Evolutionary conservation across 2,888 invertebrate genomes (phyloP), one percentile per base, ranked within the genome.

Genomic region (Drosophila colorata): DNA sequence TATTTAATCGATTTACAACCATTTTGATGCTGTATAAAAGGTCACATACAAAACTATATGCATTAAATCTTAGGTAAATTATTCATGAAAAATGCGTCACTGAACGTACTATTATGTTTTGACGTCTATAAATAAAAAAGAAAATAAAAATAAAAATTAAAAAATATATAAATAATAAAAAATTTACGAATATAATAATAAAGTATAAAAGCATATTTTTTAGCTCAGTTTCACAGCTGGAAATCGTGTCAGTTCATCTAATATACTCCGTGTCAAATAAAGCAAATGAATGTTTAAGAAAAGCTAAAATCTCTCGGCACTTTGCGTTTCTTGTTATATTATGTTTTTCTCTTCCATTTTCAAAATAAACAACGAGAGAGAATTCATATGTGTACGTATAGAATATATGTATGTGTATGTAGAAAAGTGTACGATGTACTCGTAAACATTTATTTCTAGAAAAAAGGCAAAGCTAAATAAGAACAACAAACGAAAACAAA

Each of bases 401-500:
- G 11, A 7, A 49, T 25, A 40, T 31, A 23, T 38, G 23, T 38
- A 58, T 41, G 28, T 28, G 28, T 53, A 20, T 35, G 18, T 37
- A 23, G 11, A 16, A 28, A 23, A 13, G 23, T 23, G 9, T 18
- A 31, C n/a, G 13, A 52, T 52, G 37, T 31, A 40, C 13, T 41
- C 33, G 61, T 25, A 25, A 38, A 28, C 44, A 43, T 18, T 25
- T 49, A 41, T 55, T 61, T 69, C 23, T 56, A 58, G 52, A 16
- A 35, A 59, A 52, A 55, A 35, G 46, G 38, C 63, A 59, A 61
- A 52, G 18, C 41, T 20, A 37, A 52, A 40, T 41, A 7, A 46
- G 51, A 51, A 51, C 38, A 49, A 61, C 41, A 64, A 48, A 56
- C 40, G 41, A 53, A 57, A 33, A 37, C 35, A 35, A 46, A 38